Base-by-base conservation (phyloP, 2,113 vertebrate genomes). In the Saccopteryx leptura region DNA sequence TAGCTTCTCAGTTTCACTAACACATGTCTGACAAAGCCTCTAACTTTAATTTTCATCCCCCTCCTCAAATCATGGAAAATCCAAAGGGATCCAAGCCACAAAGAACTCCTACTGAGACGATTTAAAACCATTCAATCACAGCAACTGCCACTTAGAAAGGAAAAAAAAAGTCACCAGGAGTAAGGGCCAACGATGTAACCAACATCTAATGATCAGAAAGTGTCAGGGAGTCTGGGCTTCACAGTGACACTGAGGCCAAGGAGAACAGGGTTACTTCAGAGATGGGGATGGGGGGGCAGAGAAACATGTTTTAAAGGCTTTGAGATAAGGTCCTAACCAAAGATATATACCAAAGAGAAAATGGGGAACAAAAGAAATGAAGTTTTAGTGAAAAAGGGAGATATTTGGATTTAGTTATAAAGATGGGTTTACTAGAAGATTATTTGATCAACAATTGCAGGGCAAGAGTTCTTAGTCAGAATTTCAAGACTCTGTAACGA, bases 81-180 rank as follows among this genome's bases (percentile, higher is more conserved):
- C 54, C 63, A 68, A 91, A 94, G 61, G 79, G 48, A 93, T 86
- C 31, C 92, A 90, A 92, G 65, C 56, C 90, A 78, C 90, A 96
- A 92, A 90, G 78, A 96, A 96, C 75, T 89, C 75, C 90, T 65
- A 90, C 69, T 68, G 84, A 88, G 95, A 94, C 76, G 4, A 90
- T 83, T 93, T 93, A 93, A 93, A 97, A 92, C 52, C 68, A 96
- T 84, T 96, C 90, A 92, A 82, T 96, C 96, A 96, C 76, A 90
- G 90, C 94, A 78, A 88, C 81, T 88, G 92, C 82, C 85, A 96
- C 95, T 96, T 65, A 78, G 76, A 92, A 58, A 80, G 52, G 19
- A 18, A 61, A 68, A 61, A 83, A 90, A 91, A 86, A 48, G 63
- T 63, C 86, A 91, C 87, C 48, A 92, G 72, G 81, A 97, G 31